These are phyloP conservation scores for Danio kyathit DNA, from an alignment of 2,797 vertebrate species.

Conservation along the genomic window DNA sequence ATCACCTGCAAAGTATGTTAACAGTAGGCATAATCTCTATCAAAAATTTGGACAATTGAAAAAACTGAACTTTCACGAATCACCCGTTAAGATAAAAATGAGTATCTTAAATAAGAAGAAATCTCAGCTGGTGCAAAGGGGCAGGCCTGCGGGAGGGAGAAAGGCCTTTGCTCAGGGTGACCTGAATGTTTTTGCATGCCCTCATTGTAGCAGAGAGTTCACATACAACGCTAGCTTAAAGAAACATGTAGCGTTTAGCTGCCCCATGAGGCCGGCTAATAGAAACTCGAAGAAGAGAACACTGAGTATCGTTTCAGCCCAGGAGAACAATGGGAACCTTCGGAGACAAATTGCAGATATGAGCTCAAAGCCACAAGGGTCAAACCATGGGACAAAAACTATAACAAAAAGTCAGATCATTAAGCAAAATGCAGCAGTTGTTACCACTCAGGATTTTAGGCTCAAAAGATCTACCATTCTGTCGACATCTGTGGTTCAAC, in stretches of 20 bases:
- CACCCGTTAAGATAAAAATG: constrained; percentile 88
- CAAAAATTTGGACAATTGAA: constrained; percentile 88
- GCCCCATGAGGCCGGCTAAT: constrained; percentile 89
- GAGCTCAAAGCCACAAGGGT: constrained; percentile 85
- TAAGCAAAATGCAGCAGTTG: constrained; percentile 64
- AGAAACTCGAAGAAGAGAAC: constrained; percentile 83
- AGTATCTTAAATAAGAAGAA: constrained; percentile 89
- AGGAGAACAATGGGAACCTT: constrained; percentile 81
- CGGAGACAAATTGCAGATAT: constrained; percentile 80
- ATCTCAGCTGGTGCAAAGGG: constrained; percentile 90
- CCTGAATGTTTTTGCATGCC: constrained; percentile 87
- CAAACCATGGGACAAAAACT: constrained; percentile 79
- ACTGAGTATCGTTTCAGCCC: constrained; percentile 80
- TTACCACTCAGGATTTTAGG: constrained; percentile 72
- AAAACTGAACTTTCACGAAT: constrained; percentile 85
- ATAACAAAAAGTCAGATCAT: constrained; percentile 83
- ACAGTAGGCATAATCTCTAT: constrained; percentile 83
- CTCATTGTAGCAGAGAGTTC: constrained; percentile 93
- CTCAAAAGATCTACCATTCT: constrained; percentile 73
- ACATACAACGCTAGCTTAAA: constrained; percentile 94
- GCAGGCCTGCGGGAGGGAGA: constrained; percentile 89
- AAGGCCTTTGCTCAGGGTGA: constrained; percentile 73
- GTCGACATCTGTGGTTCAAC: constrained; percentile 74
- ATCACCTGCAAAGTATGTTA: constrained; percentile 74
- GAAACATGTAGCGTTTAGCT: constrained; percentile 92